Conservation (phyloP, 2,113 vertebrate genomes). For the Calonectris borealis region DNA sequence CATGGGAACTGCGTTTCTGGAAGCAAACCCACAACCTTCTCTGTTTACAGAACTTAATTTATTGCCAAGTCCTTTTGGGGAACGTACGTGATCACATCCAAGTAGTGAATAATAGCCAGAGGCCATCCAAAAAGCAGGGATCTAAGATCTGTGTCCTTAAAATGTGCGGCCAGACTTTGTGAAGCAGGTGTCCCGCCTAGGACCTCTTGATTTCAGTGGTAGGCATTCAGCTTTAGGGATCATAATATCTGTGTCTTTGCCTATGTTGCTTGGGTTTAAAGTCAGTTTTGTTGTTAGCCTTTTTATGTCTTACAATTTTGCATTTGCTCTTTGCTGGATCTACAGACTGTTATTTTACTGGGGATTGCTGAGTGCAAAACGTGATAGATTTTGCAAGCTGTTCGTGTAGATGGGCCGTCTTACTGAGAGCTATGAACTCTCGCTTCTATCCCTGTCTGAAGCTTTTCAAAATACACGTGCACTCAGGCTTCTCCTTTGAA, state of each 20-base stretch:
- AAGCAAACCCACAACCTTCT: background rate
- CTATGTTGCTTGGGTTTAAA: background rate
- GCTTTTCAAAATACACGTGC: background rate
- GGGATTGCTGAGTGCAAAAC: background rate
- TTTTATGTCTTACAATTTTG: background rate
- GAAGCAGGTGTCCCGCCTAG: background rate
- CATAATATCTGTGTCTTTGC: background rate
- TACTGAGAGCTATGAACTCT: background rate
- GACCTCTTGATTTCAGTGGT: background rate
- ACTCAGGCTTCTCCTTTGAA: background rate
- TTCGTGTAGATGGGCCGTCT: background rate
- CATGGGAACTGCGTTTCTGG: background rate
- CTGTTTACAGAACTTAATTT: background rate
- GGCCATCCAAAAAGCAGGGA: background rate
- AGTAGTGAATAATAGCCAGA: background rate
- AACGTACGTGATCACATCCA: accelerated
- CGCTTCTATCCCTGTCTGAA: background rate
- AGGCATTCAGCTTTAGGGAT: background rate
- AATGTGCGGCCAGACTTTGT: background rate
- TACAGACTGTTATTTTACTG: background rate
- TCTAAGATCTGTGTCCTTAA: background rate
- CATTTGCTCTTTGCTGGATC: background rate
- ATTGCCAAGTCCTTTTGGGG: background rate
- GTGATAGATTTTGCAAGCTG: background rate
- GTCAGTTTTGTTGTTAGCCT: background rate